A percentile compares a stretch with the other conserved stretches of the same genome.
These are phyloP conservation scores for Agrochola lychnidis DNA, from an alignment of 2,888 invertebrate species.

Conservation along the genomic window DNA sequence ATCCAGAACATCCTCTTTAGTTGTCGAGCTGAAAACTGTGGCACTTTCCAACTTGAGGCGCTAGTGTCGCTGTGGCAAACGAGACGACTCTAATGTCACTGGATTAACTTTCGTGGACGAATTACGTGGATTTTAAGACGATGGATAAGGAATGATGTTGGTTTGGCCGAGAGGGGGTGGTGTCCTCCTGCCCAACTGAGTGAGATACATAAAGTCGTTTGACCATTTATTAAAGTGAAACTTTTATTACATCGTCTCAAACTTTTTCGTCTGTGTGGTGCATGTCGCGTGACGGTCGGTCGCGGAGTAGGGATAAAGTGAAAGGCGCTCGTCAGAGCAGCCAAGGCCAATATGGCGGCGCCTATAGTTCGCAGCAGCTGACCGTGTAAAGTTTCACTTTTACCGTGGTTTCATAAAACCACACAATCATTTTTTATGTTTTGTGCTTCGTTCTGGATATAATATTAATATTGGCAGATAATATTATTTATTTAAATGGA, in stretches of 20 bases:
- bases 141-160: constrained; percentile 20
- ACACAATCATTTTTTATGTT: no score
- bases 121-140: constrained; percentile 14
- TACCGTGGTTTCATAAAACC: no score
- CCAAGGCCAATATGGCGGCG: no score
- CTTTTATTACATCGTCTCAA: no score
- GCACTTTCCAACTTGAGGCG: constrained; percentile 27
- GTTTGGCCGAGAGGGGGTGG: not conserved
- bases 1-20: constrained; percentile 12
- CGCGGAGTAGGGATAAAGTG: no score
- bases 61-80: constrained; percentile 28
- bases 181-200: not conserved
- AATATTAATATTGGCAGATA: not conserved
- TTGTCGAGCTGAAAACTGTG: constrained; percentile 25
- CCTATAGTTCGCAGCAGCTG: no score
- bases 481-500: not conserved
- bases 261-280: no score
- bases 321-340: no score
- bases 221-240: no score
- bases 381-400: no score
- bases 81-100: constrained; percentile 25
- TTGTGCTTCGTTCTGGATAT: not conserved
- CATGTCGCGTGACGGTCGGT: no score
- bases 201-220: not conserved
- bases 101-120: constrained; percentile 35